Base-by-base conservation (phyloP, 2,888 invertebrate species). In the Busseola fusca region DNA sequence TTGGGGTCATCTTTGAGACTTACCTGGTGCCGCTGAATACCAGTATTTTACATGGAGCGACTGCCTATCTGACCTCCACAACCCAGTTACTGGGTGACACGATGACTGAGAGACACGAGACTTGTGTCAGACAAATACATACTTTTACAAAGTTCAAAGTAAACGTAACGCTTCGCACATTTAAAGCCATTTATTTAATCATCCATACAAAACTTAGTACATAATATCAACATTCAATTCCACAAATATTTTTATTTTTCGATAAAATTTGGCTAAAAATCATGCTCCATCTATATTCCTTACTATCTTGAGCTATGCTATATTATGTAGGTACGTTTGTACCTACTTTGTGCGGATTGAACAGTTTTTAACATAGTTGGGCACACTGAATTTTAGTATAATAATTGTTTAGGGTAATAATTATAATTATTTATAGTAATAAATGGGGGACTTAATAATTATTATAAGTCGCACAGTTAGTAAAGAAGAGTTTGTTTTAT, bases 121-220 rank as follows among this genome's bases (percentile, higher is more conserved):
- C n/a, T n/a, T n/a, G n/a, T 34, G 34, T 34, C 34, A 5, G 34
- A 34, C 34, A 34, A 34, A 34, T 5, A 34, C 34, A 34, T 34
- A 34, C 34, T 34, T 34, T 25, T 27, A 6, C 0, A 18, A 27
- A 30, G n/a, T 30, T n/a, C n/a, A n/a, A n/a, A 56, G 30, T 40
- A 16, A 10, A 72, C 52, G 21, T 40, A 30, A 30, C 72, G 14
- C 68, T 10, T 21, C 0, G 25, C 81, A 91, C 91, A 91, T 88
- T 88, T 88, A 91, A 91, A 92, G 91, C 92, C 88, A 76, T 91
- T 88, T 91, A 89, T 91, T 87, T 87, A 88, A 84, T 87, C 87
- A 86, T 88, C 73, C 89, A 91, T 91, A 91, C 88, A 91, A 91
- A 91, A 90, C 81, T 71, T 85, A 70, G 67, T 86, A 85, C 83